Evolutionary conservation across 1,140 invertebrate species (phyloP).

Genomic region (Conus ventricosus): DNA sequence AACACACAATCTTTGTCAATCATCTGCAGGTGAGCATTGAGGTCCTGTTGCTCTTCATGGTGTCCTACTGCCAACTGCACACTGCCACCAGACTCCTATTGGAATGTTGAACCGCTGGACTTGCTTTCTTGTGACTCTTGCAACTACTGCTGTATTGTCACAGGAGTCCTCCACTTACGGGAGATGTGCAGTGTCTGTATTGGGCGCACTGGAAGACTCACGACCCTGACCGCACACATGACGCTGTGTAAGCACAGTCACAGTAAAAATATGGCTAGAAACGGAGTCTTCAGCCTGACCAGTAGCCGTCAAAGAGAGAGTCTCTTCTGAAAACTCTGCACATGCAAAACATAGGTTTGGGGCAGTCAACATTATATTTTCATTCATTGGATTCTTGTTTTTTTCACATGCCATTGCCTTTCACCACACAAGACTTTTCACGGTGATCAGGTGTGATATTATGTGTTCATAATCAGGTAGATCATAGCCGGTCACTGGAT

Average conservation of each 20-base stretch:
- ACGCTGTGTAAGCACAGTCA: conserved; percentile 47
- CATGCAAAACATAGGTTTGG: background rate
- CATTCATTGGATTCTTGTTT: too few species aligned
- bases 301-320: conserved; percentile 54
- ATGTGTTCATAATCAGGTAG: too few species aligned
- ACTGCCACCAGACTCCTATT: background rate
- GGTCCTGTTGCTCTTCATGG: background rate
- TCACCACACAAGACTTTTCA: too few species aligned
- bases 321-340: conserved; percentile 51
- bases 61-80: background rate
- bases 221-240: conserved; percentile 43
- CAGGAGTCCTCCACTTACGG: conserved; percentile 25
- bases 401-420: too few species aligned
- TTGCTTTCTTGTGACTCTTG: conserved; percentile 12
- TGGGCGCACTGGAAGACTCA: conserved; percentile 49
- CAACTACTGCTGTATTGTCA: background rate
- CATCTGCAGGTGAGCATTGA: background rate
- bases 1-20: conserved; percentile 8
- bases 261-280: conserved; percentile 45
- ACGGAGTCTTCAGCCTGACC: conserved; percentile 34
- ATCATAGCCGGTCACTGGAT: too few species aligned
- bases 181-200: conserved; percentile 30
- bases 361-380: too few species aligned
- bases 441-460: too few species aligned
- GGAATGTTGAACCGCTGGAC: background rate